phyloP scores from a whole-genome alignment of 1,140 invertebrate species.

The Eubasilissa regina region DNA sequence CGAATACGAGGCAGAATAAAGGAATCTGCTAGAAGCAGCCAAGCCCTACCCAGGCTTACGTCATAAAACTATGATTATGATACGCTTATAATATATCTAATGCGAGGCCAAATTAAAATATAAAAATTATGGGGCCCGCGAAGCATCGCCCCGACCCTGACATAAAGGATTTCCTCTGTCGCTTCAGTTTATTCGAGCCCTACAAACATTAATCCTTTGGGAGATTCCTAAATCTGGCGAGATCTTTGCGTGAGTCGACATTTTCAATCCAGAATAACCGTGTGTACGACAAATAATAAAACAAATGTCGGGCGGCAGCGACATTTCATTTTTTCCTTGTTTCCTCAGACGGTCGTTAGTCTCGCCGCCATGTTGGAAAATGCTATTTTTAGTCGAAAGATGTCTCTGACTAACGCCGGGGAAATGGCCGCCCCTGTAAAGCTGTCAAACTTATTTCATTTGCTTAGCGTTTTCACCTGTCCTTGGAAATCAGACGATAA shows the following conservation, averaged over 20 bases:
- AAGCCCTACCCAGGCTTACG: too few relatives aligned
- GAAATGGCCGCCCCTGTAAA: background rate
- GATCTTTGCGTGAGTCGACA: background rate
- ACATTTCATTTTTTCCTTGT: conserved; percentile 32
- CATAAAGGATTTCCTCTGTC: background rate
- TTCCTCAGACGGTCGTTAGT: conserved; percentile 23
- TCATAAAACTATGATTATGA: too few relatives aligned
- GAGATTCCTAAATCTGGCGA: conserved; percentile 1
- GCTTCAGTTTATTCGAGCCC: background rate
- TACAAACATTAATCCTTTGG: background rate
- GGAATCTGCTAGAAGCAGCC: too few relatives aligned
- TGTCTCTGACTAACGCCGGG: background rate
- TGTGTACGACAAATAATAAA: conserved; percentile 20
- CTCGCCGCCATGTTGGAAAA: conserved; percentile 1
- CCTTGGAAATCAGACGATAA: too few relatives aligned
- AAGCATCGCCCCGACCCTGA: background rate
- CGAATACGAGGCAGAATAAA: too few relatives aligned
- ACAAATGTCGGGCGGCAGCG: background rate
- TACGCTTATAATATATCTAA: too few relatives aligned
- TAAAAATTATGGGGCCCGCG: too few relatives aligned
- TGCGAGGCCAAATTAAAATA: too few relatives aligned
- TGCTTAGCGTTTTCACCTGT: too few relatives aligned
- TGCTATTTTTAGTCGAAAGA: conserved; percentile 15
- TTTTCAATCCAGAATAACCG: conserved; percentile 24
- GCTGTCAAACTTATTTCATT: background rate